Conservation (phyloP, 2,888 invertebrate species). For the Drosophila falleni region DNA sequence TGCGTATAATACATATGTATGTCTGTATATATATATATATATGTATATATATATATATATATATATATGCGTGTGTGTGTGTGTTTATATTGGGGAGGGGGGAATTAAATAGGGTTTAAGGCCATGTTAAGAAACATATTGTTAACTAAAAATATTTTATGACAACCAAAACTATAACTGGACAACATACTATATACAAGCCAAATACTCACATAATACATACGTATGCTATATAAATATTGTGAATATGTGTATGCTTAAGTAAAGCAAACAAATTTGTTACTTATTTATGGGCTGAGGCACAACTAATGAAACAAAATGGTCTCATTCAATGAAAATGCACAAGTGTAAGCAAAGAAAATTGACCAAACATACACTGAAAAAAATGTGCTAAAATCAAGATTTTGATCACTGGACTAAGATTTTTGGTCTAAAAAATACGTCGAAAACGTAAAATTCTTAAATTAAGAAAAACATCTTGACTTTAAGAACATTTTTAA, state of each 20-base stretch:
- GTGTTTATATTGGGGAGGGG: conserved; percentile 11
- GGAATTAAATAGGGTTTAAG: conserved; percentile 46
- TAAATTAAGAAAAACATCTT: no score
- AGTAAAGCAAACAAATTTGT: conserved; percentile 37
- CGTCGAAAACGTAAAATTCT: no score
- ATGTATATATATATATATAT: conserved; percentile 9
- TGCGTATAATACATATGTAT: conserved; percentile 10
- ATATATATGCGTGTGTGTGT: conserved; percentile 15
- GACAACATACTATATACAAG: not conserved
- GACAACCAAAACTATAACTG: conserved; percentile 23
- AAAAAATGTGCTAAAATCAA: no score
- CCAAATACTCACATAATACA: not conserved
- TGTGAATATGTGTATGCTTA: conserved; percentile 10
- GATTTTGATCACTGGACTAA: no score
- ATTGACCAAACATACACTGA: conserved; percentile 34
- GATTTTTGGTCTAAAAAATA: no score
- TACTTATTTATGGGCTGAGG: conserved; percentile 46
- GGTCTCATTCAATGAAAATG: conserved; percentile 37
- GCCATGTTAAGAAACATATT: conserved; percentile 51
- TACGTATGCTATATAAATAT: not conserved
- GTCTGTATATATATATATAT: conserved; percentile 12
- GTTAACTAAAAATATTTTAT: conserved; percentile 71
- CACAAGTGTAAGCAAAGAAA: conserved; percentile 37
- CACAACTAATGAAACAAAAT: conserved; percentile 49
- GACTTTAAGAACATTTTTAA: no score